Percentiles rank a stretch among this genome's conserved stretches.
These are phyloP conservation scores for Etheostoma cragini DNA, from an alignment of 2,113 vertebrate genomes.

Conservation along the genomic window DNA sequence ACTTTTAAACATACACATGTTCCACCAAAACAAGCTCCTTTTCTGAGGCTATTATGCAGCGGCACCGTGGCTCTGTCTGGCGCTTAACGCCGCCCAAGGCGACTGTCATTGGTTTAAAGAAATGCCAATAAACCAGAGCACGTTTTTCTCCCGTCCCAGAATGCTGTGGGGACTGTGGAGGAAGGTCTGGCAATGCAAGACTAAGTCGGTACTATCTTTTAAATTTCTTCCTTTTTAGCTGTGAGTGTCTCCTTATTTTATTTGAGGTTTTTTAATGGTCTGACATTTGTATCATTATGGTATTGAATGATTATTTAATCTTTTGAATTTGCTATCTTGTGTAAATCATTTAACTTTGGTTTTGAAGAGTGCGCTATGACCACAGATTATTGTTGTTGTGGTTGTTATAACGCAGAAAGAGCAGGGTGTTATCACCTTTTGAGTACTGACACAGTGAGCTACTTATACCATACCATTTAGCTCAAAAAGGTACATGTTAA, in stretches of 20 bases:
- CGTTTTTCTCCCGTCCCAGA: too few species aligned
- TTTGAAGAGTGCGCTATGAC: neutral
- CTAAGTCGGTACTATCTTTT: neutral
- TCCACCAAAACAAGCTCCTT: too few species aligned
- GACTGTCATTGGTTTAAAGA: too few species aligned
- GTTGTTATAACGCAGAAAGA: neutral
- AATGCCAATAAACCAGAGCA: too few species aligned
- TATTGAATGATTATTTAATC: neutral
- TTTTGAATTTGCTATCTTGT: neutral
- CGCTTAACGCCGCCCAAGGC: too few species aligned
- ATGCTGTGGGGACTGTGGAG: too few species aligned
- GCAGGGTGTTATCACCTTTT: conserved; percentile 15
- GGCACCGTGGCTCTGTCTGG: too few species aligned
- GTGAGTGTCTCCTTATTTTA: neutral
- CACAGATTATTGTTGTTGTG: neutral
- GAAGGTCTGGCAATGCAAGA: too few species aligned
- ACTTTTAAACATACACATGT: too few species aligned
- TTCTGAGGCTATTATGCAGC: too few species aligned
- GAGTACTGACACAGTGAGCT: conserved; percentile 11
- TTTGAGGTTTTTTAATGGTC: neutral
- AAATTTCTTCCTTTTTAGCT: neutral
- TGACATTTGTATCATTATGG: neutral
- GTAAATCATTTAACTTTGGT: neutral
- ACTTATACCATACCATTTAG: conserved; percentile 40
- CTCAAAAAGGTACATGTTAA: conserved; percentile 55